phyloP scores from a whole-genome alignment of 2,888 invertebrate genomes.

The Lochmaea crataegi region DNA sequence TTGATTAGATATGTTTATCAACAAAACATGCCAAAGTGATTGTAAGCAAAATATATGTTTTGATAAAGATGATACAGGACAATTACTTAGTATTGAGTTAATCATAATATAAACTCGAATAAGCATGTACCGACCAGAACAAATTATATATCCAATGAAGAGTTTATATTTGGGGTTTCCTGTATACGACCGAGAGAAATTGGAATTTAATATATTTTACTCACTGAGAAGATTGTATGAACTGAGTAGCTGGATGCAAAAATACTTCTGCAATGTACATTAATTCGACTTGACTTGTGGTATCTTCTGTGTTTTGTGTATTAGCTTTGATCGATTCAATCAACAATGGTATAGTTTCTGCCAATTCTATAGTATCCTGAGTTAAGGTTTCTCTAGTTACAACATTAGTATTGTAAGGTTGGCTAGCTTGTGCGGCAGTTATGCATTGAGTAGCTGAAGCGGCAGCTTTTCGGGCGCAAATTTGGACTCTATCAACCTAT shows the following conservation, averaged over 20 bases:
- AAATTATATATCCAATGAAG: too few species aligned
- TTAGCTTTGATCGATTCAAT: constrained; percentile 83
- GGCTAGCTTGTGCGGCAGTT: constrained; percentile 86
- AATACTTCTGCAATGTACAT: constrained; percentile 88
- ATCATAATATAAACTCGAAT: too few species aligned
- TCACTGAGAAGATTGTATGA: constrained; percentile 74
- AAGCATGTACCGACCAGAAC: too few species aligned
- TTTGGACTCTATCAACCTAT: constrained; percentile 70
- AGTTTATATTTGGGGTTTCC: neutral
- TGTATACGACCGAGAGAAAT: too few species aligned
- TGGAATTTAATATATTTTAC: constrained; percentile 7
- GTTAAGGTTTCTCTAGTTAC: constrained; percentile 78
- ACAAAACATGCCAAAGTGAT: too few species aligned
- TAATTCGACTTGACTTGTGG: constrained; percentile 81
- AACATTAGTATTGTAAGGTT: constrained; percentile 77
- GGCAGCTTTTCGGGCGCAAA: constrained; percentile 86
- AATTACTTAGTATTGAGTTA: too few species aligned
- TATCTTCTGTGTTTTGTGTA: constrained; percentile 75
- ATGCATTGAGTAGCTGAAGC: constrained; percentile 92
- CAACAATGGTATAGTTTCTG: constrained; percentile 83
- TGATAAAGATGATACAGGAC: too few species aligned
- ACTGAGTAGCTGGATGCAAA: constrained; percentile 78
- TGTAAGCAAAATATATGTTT: too few species aligned
- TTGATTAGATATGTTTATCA: too few species aligned
- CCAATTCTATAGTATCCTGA: constrained; percentile 79